These are phyloP conservation scores for Corythaixoides concolor DNA, from an alignment of 2,113 vertebrate genomes.

Conservation along the genomic window DNA sequence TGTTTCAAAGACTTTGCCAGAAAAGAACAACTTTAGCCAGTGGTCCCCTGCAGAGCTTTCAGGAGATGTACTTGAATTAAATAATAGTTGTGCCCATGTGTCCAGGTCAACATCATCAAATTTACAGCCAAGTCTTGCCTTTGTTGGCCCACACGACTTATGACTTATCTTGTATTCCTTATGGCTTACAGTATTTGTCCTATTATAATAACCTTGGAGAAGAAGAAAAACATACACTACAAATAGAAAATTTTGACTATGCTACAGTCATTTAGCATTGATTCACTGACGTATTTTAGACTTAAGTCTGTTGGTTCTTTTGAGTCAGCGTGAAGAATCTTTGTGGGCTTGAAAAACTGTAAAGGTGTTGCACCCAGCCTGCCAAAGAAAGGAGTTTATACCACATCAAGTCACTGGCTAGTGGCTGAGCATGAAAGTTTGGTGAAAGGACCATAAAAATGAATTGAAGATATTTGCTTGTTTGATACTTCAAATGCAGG, in stretches of 20 bases:
- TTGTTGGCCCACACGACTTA: constrained; percentile 1
- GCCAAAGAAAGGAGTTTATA: neutral
- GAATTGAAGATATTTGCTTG: neutral
- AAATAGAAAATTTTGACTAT: neutral
- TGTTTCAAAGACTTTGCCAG: neutral
- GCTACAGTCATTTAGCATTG: neutral
- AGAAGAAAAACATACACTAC: neutral
- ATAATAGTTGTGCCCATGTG: neutral
- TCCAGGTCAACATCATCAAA: constrained; percentile 25
- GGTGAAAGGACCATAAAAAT: neutral
- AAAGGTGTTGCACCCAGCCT: neutral
- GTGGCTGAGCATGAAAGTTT: neutral
- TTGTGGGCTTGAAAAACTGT: neutral
- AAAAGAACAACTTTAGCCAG: neutral
- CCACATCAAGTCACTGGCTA: neutral
- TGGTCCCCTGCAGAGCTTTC: neutral
- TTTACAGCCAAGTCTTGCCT: constrained; percentile 15
- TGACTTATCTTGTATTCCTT: neutral
- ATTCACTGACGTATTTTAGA: neutral
- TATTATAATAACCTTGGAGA: neutral
- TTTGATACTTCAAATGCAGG: neutral
- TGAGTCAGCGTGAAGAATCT: neutral
- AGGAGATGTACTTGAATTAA: constrained; percentile 5
- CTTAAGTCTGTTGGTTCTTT: neutral
- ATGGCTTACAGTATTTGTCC: neutral